Conservation (phyloP, 2,888 invertebrate genomes). For the Parascotia fuliginaria region DNA sequence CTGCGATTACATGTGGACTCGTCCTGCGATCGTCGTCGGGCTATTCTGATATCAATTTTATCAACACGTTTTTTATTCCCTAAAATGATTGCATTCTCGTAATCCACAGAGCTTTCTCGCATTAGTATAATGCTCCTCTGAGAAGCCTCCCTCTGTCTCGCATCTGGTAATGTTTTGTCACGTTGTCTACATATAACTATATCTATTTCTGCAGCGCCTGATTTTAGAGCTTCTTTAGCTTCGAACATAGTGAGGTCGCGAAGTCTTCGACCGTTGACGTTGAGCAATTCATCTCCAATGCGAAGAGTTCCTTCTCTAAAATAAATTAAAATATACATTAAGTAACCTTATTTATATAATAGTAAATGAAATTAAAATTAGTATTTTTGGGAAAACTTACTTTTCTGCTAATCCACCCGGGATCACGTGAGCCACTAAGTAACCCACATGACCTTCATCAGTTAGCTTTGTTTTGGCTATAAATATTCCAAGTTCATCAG, state of each 20-base stretch:
- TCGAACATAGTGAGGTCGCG: conserved; percentile 88
- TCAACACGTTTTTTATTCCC: conserved; percentile 80
- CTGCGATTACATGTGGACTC: conserved; percentile 81
- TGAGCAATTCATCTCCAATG: conserved; percentile 90
- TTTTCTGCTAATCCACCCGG: conserved; percentile 89
- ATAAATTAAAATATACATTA: conserved; percentile 39
- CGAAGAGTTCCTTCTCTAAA: conserved; percentile 87
- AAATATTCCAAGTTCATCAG: conserved; percentile 90
- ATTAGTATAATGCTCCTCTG: conserved; percentile 68
- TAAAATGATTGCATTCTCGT: conserved; percentile 87
- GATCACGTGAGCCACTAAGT: conserved; percentile 89
- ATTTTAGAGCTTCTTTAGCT: conserved; percentile 88
- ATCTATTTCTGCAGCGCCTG: conserved; percentile 87
- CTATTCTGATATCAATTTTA: conserved; percentile 87
- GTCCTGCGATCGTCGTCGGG: conserved; percentile 87
- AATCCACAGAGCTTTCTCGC: conserved; percentile 90
- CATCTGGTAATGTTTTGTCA: conserved; percentile 56
- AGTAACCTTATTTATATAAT: too few species aligned
- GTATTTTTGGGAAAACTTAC: conserved; percentile 64
- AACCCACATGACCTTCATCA: conserved; percentile 87
- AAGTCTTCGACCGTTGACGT: conserved; percentile 89
- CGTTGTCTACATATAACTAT: conserved; percentile 87
- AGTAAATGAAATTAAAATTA: too few species aligned
- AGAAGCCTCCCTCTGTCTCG: conserved; percentile 55
- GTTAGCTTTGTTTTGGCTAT: conserved; percentile 88